Percentiles rank a stretch among this genome's conserved stretches.
Evolutionary conservation across 2,113 vertebrate species (phyloP).

Genomic region (Lutjanus erythropterus): DNA sequence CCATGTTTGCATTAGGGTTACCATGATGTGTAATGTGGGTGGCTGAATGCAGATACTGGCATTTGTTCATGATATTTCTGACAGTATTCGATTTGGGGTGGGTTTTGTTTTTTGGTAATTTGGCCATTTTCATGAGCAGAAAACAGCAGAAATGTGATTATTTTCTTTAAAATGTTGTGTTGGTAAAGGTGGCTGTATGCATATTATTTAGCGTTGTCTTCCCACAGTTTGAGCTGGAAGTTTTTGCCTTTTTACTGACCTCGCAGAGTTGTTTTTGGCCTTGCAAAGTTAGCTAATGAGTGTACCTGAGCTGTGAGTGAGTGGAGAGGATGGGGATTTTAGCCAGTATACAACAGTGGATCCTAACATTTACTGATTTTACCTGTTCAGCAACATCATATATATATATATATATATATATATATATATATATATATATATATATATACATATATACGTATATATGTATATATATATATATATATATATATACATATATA

Average conservation of each 20-base stretch:
- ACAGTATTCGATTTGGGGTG: background rate
- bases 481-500: no score
- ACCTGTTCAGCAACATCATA: background rate
- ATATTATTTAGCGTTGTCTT: background rate
- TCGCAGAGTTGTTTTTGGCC: background rate
- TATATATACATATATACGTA: no score
- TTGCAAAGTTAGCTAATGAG: background rate
- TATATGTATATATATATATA: no score
- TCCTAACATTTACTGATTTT: background rate
- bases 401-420: no score
- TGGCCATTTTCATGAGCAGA: background rate
- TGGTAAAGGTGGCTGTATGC: background rate
- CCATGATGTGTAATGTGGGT: constrained; percentile 11
- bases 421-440: no score
- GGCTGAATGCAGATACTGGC: constrained; percentile 15
- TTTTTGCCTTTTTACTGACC: background rate
- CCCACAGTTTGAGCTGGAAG: background rate
- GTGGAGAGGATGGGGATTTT: background rate
- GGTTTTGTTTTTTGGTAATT: background rate
- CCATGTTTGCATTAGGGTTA: constrained; percentile 52
- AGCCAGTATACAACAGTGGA: background rate
- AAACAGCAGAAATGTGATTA: background rate
- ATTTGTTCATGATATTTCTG: constrained; percentile 19
- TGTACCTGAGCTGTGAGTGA: background rate
- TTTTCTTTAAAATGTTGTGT: background rate